phyloP scores from a whole-genome alignment of 2,888 invertebrate genomes.

The Lottia scabra region DNA sequence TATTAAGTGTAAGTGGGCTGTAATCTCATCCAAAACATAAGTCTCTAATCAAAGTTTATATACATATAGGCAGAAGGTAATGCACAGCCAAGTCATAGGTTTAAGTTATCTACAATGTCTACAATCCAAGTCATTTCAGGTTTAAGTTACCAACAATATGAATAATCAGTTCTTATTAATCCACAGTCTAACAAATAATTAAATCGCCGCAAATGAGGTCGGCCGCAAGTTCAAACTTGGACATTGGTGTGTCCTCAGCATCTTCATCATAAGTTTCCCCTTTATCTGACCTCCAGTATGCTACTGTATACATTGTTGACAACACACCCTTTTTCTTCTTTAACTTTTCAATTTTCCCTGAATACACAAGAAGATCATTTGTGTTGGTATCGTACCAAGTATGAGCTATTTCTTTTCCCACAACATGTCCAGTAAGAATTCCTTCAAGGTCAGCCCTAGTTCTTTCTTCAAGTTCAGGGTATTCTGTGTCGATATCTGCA shows the following conservation, averaged over 20 bases:
- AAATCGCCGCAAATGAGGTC: conserved; percentile 17
- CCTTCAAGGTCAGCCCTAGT: neutral
- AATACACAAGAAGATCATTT: neutral
- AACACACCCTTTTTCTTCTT: conserved; percentile 6
- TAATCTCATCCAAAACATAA: no score
- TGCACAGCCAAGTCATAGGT: neutral
- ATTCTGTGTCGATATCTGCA: neutral
- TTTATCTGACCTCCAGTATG: conserved; percentile 18
- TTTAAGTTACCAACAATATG: no score
- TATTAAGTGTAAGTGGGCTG: no score
- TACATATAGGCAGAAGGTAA: no score
- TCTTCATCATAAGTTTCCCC: conserved; percentile 16
- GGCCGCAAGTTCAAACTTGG: conserved; percentile 16
- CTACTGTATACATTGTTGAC: neutral
- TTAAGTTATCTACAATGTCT: neutral
- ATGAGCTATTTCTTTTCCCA: conserved; percentile 23
- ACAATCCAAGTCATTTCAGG: no score
- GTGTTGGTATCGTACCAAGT: conserved; percentile 16
- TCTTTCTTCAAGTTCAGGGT: neutral
- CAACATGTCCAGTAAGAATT: conserved; percentile 20
- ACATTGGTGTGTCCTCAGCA: conserved; percentile 17
- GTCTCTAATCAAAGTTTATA: no score
- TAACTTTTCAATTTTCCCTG: conserved; percentile 11
- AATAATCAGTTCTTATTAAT: neutral
- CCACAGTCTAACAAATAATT: no score